These are phyloP conservation scores for Takifugu rubripes DNA, from an alignment of 2,797 vertebrate genomes.

Conservation along the genomic window DNA sequence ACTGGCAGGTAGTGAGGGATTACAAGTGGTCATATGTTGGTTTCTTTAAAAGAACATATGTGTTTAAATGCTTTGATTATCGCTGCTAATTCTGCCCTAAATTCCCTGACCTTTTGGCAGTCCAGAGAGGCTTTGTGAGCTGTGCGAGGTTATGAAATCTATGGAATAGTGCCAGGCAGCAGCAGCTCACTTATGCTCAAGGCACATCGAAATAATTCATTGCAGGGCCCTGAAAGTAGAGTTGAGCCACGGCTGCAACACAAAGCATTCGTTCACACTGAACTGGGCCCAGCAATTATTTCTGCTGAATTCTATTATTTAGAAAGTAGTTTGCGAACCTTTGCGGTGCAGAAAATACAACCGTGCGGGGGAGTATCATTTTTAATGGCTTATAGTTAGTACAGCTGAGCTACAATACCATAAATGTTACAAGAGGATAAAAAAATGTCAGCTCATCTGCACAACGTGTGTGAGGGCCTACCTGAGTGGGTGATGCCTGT, in stretches of 20 bases:
- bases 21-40: conserved; percentile 20
- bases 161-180: conserved; percentile 54
- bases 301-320: conserved; percentile 18
- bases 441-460: conserved; percentile 1
- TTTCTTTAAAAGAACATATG: conserved; percentile 2
- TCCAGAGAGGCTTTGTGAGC: conserved; percentile 37
- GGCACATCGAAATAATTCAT: conserved; percentile 70
- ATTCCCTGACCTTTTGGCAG: conserved; percentile 42
- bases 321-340: conserved; percentile 8
- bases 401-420: too few relatives aligned
- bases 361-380: conserved; percentile 4
- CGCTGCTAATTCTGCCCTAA: conserved; percentile 34
- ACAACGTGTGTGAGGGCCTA: too few relatives aligned
- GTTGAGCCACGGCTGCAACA: conserved; percentile 41
- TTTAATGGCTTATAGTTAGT: conserved; percentile 5
- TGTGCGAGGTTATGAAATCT: conserved; percentile 39
- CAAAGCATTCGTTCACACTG: conserved; percentile 34
- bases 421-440: conserved; percentile 2
- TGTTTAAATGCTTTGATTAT: conserved; percentile 28
- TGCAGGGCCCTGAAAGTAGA: conserved; percentile 48
- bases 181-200: conserved; percentile 65
- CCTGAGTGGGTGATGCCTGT: too few relatives aligned
- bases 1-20: not conserved
- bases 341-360: conserved; percentile 2
- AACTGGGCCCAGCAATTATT: conserved; percentile 29